Percentiles rank a stretch among this genome's conserved stretches.
phyloP scores from a whole-genome alignment of 2,888 invertebrate species.

The Achlya flavicornis region DNA sequence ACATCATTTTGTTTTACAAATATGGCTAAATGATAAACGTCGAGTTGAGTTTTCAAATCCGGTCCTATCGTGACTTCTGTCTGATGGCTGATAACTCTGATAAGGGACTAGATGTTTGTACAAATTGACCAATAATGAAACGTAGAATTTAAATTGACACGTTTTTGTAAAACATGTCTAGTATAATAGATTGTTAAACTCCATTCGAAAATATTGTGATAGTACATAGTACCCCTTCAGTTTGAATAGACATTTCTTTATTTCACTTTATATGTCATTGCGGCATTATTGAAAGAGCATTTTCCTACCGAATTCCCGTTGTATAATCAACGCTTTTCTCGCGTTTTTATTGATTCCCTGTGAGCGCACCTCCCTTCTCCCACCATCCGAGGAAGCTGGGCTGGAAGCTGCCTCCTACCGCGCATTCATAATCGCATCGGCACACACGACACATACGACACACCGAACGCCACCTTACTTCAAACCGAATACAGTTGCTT shows the following conservation, averaged over 20 bases:
- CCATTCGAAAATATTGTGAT: conserved; percentile 3
- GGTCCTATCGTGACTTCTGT: neutral
- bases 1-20: conserved; percentile 53
- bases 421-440: conserved; percentile 83
- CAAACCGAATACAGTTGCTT: conserved; percentile 52
- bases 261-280: conserved; percentile 54
- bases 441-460: conserved; percentile 64
- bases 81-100: conserved; percentile 2
- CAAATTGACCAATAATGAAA: neutral
- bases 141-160: conserved; percentile 2
- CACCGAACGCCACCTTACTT: conserved; percentile 63
- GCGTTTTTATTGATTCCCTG: conserved; percentile 83
- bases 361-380: conserved; percentile 57
- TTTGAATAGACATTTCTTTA: conserved; percentile 50
- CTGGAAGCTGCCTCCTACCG: conserved; percentile 81
- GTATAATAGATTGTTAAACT: neutral
- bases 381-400: conserved; percentile 70
- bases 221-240: conserved; percentile 34
- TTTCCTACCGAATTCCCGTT: conserved; percentile 74
- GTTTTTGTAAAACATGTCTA: neutral
- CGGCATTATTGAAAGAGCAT: conserved; percentile 68
- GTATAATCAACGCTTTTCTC: conserved; percentile 83
- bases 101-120: neutral
- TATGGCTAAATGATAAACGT: conserved; percentile 52
- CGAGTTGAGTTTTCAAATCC: conserved; percentile 24